Evolutionary conservation across 1,140 invertebrate genomes (phyloP), one percentile per base, ranked within the genome.

Genomic region (Spodoptera litura): DNA sequence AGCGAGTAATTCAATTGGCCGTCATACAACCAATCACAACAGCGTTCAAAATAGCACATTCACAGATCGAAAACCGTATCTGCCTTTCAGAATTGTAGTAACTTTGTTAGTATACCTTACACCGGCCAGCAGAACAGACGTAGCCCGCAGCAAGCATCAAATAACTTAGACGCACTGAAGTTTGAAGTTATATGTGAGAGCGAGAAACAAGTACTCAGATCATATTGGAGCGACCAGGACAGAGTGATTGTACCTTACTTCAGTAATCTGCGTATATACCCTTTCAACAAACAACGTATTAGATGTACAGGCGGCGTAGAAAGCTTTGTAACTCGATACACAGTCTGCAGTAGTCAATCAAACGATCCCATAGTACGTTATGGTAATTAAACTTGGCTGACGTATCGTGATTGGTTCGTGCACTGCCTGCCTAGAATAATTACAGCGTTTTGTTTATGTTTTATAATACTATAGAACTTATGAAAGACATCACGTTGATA

Each of bases 281-380:
- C 31, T 64, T 35, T 64, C 49, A 20, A 38, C 61, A 44, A 44
- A 49, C 61, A 49, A 49, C n/a, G 15, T 15, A 20, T 64, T 64
- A 49, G 35, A 2, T 64, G 49, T 49, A n/a, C 38, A 49, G n/a
- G 15, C 20, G 38, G 38, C 61, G 38, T 9, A 64, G 35, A 64
- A 20, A 44, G 38, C 61, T 64, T 38, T 49, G 61, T 49, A 49
- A 49, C 20, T 59, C 56, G 12, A 31, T 15, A 15, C 53, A 64
- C 35, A 44, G 35, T 10, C 35, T 64, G 61, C 8, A 8, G 20
- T 15, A 64, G 61, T 64, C 35, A 64, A 64, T 64, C 61, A 64
- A 64, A 44, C 61, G 61, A 15, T 6, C n/a, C 61, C 38, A 13
- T 35, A 64, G 11, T 64, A 64, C 35, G 61, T 5, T 20, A 64